Evolutionary conservation across 1,140 invertebrate species (phyloP), one percentile per base, ranked within the genome.

Genomic region (Nixonia krombeini): DNA sequence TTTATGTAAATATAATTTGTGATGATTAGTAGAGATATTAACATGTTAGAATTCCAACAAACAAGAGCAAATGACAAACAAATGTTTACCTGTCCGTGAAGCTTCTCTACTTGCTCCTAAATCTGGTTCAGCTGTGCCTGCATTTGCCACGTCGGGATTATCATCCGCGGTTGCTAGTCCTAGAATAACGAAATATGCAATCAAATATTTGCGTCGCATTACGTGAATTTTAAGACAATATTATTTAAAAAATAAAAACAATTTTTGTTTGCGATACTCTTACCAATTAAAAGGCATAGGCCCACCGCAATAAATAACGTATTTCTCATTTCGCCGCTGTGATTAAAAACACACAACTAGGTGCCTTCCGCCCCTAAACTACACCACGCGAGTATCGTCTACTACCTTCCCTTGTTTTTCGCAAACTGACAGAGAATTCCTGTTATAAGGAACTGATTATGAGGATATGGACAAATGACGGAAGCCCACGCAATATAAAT

Each of bases 51-150:
- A n/a, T n/a, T n/a, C n/a, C n/a, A n/a, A n/a, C n/a, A n/a, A n/a
- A n/a, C n/a, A n/a, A n/a, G n/a, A n/a, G n/a, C 38, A 50, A 25
- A 47, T 47, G 13, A 1, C 8, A 28, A 21, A 29, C 46, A 25
- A 44, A 46, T 35, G 38, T 53, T 79, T 85, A 94, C 93, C 93
- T 86, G 94, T 96, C 85, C 91, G 88, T 8, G 93, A 95, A 51
- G 87, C 94, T 82, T 96, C 94, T 69, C 90, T 87, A 55, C 90
- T 93, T 18, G 91, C 88, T 2, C 93, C 93, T 35, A 96, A 80
- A 83, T 96, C 91, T 28, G 87, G 73, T 31, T 95, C 92, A 15
- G 95, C 89, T 7, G 81, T 86, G 45, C 79, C 85, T 47, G 86
- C 82, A 59, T 86, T 85, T 50, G 84, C 79, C 3, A 81, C 80